Percentiles rank a stretch among this genome's conserved stretches.
phyloP scores from a whole-genome alignment of 35 echinoderm and acorn worm genomes.

The Eucidaris tribuloides region DNA sequence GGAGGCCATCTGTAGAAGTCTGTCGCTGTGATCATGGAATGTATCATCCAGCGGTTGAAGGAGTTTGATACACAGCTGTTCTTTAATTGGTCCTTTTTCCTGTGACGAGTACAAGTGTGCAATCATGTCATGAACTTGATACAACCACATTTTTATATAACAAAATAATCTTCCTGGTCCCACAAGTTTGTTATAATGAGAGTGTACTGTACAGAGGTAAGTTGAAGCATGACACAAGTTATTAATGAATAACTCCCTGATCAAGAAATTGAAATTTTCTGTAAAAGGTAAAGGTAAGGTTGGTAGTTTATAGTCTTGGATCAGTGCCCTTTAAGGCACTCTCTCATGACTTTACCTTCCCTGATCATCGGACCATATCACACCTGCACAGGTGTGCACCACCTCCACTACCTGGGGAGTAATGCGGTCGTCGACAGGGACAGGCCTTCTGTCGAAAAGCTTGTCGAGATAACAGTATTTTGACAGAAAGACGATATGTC shows the following conservation, averaged over 20 bases:
- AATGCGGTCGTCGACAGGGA: too few relatives aligned
- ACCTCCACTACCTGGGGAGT: too few relatives aligned
- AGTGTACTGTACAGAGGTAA: not conserved
- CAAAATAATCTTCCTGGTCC: not conserved
- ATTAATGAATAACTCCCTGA: not conserved
- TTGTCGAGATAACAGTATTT: too few relatives aligned
- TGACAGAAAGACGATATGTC: too few relatives aligned
- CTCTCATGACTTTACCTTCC: too few relatives aligned
- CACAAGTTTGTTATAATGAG: not conserved
- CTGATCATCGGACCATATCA: too few relatives aligned
- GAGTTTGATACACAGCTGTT: constrained; percentile 68
- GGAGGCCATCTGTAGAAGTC: constrained; percentile 68
- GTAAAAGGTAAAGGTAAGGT: not conserved
- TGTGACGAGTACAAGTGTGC: not conserved
- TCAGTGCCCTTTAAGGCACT: too few relatives aligned
- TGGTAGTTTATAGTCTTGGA: too few relatives aligned
- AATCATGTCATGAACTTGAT: not conserved
- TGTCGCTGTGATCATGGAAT: constrained; percentile 82
- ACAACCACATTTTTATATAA: not conserved
- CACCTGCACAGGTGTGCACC: too few relatives aligned
- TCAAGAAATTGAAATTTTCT: not conserved
- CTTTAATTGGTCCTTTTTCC: constrained; percentile 69
- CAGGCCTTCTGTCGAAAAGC: too few relatives aligned
- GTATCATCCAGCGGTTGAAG: constrained; percentile 82
- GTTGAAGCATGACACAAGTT: not conserved